Conservation (phyloP, 2,797 vertebrate species). For the Brotula barbata region DNA sequence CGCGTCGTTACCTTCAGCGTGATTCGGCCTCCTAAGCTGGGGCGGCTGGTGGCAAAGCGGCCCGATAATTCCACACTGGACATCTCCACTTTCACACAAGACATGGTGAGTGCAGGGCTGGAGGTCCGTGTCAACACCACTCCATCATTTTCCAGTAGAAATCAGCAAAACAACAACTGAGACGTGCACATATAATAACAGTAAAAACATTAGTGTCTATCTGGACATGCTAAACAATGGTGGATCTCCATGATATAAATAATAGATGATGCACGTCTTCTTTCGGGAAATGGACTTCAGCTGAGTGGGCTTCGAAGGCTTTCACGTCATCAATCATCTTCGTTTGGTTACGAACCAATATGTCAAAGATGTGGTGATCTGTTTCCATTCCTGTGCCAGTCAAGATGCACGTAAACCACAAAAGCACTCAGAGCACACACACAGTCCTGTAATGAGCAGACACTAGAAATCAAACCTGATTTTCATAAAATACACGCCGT, state of each 20-base stretch:
- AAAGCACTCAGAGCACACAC: too few relatives aligned
- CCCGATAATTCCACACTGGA: slow-evolving; percentile 77
- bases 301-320: slow-evolving; percentile 35
- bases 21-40: slow-evolving; percentile 80
- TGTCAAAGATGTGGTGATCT: slow-evolving; percentile 11
- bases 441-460: too few relatives aligned
- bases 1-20: slow-evolving; percentile 82
- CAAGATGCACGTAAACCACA: too few relatives aligned
- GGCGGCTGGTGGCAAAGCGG: slow-evolving; percentile 78
- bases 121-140: neutral
- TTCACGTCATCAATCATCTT: slow-evolving; percentile 56
- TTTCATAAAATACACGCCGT: too few relatives aligned
- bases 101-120: slow-evolving; percentile 83
- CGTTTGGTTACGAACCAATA: slow-evolving; percentile 27
- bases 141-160: too few relatives aligned
- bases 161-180: too few relatives aligned
- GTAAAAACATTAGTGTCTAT: slow-evolving; percentile 7
- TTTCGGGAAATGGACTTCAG: slow-evolving; percentile 43
- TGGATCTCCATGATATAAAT: slow-evolving; percentile 58
- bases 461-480: too few relatives aligned
- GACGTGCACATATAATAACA: slow-evolving; percentile 8
- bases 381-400: too few relatives aligned
- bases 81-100: slow-evolving; percentile 85
- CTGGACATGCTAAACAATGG: slow-evolving; percentile 26
- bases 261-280: slow-evolving; percentile 50